These are phyloP conservation scores for Leptopilina boulardi DNA, from an alignment of 1,140 invertebrate species.

Conservation along the genomic window DNA sequence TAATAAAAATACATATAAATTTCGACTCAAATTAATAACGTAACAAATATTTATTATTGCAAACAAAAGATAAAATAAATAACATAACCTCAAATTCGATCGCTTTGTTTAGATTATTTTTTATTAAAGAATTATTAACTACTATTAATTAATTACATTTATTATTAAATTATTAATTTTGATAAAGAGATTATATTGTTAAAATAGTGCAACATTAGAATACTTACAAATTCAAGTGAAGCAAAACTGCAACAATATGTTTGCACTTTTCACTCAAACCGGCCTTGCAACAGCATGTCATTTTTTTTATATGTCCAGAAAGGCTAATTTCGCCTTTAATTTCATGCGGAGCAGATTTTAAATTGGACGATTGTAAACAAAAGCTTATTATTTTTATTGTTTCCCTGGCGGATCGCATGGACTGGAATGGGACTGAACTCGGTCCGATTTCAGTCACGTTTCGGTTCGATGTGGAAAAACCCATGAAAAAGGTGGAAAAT, in stretches of 20 bases:
- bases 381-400: not conserved
- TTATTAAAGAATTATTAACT: not conserved
- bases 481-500: too few relatives aligned
- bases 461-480: too few relatives aligned
- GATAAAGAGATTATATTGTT: not conserved
- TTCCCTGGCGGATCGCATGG: too few relatives aligned
- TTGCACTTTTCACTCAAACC: conserved; percentile 26
- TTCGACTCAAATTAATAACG: not conserved
- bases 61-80: not conserved
- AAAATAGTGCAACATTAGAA: not conserved
- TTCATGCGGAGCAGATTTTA: not conserved
- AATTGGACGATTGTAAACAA: not conserved
- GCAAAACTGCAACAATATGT: conserved; percentile 19
- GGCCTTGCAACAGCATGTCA: conserved; percentile 11
- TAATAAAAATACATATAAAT: not conserved
- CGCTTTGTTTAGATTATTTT: not conserved
- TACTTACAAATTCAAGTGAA: conserved; percentile 17
- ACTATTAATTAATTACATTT: not conserved
- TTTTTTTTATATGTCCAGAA: not conserved
- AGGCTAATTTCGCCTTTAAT: conserved; percentile 3
- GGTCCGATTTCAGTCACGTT: too few relatives aligned
- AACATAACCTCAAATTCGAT: not conserved
- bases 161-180: not conserved
- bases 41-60: not conserved
- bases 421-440: too few relatives aligned